Evolutionary conservation across 2,888 invertebrate genomes (phyloP).

Genomic region (Bruchidius siliquastri): DNA sequence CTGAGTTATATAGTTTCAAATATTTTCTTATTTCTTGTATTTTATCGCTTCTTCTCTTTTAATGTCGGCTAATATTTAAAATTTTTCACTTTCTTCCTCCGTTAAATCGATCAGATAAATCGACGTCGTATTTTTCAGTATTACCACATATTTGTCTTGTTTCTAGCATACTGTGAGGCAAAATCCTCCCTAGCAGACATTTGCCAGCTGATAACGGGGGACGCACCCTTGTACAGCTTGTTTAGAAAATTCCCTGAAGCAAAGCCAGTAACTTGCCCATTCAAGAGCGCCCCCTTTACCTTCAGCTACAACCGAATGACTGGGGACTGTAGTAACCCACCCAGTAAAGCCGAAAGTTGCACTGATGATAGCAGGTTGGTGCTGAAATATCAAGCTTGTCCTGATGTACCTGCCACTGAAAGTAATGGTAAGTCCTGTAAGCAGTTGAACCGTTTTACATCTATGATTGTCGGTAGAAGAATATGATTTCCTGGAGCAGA

Average conservation of each 20-base stretch:
- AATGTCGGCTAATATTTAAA: too few species aligned
- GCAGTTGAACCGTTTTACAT: background rate
- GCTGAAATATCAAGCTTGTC: conserved; percentile 78
- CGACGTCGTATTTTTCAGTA: too few species aligned
- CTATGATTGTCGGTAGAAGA: too few species aligned
- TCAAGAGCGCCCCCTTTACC: conserved; percentile 74
- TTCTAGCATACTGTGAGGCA: conserved; percentile 58
- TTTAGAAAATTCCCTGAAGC: conserved; percentile 67
- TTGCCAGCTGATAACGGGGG: conserved; percentile 65
- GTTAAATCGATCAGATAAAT: too few species aligned
- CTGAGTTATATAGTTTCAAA: too few species aligned
- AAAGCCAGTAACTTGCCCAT: conserved; percentile 66
- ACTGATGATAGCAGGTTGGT: conserved; percentile 76
- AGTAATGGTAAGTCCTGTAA: conserved; percentile 59
- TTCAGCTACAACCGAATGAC: conserved; percentile 67
- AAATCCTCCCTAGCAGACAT: conserved; percentile 57
- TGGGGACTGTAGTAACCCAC: conserved; percentile 70
- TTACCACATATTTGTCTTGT: too few species aligned
- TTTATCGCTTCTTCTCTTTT: too few species aligned
- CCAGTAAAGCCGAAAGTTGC: conserved; percentile 76
- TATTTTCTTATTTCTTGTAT: too few species aligned
- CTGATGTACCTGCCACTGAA: conserved; percentile 71
- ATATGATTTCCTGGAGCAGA: too few species aligned
- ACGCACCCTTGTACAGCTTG: conserved; percentile 70
- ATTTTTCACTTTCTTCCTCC: too few species aligned